Conservation (phyloP, 2,797 vertebrate species). For the Brotula barbata region DNA sequence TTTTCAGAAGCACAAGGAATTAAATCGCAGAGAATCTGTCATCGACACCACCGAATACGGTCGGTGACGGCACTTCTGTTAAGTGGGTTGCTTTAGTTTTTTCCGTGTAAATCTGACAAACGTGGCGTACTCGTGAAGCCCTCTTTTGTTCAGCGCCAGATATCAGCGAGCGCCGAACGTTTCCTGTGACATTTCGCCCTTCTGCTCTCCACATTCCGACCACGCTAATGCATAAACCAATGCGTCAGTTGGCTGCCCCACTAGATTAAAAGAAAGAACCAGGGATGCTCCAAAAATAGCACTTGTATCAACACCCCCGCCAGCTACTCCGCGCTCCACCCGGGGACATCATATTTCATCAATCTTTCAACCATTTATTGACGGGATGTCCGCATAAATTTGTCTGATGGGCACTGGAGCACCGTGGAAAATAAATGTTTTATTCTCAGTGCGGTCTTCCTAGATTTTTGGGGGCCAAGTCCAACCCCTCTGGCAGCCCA, state of each 20-base stretch:
- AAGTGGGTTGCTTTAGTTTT: not conserved
- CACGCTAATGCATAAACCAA: slow-evolving; percentile 55
- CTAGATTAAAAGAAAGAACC: slow-evolving; percentile 63
- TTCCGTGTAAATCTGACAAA: not conserved
- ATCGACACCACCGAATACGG: slow-evolving; percentile 3
- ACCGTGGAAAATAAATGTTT: slow-evolving; percentile 79
- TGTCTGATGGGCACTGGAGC: slow-evolving; percentile 70
- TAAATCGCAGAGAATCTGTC: slow-evolving; percentile 1
- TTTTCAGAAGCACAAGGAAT: slow-evolving; percentile 13
- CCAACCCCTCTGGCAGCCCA: slow-evolving; percentile 65
- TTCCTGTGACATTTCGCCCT: slow-evolving; percentile 34
- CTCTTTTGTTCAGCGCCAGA: not conserved
- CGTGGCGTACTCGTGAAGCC: not conserved
- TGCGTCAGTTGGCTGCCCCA: slow-evolving; percentile 55
- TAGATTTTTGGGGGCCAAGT: slow-evolving; percentile 43
- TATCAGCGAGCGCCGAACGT: slow-evolving; percentile 14
- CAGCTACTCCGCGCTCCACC: slow-evolving; percentile 71
- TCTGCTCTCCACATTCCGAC: slow-evolving; percentile 56
- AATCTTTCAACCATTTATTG: slow-evolving; percentile 81
- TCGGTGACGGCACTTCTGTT: not conserved
- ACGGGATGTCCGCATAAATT: slow-evolving; percentile 79
- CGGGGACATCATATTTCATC: slow-evolving; percentile 76
- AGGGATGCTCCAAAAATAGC: slow-evolving; percentile 74
- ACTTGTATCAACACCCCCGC: slow-evolving; percentile 67
- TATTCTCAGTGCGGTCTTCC: slow-evolving; percentile 65